A percentile compares a stretch with the other conserved stretches of the same genome.
phyloP scores from a whole-genome alignment of 35 echinoderm and acorn worm genomes.

The Chiridota heheva region DNA sequence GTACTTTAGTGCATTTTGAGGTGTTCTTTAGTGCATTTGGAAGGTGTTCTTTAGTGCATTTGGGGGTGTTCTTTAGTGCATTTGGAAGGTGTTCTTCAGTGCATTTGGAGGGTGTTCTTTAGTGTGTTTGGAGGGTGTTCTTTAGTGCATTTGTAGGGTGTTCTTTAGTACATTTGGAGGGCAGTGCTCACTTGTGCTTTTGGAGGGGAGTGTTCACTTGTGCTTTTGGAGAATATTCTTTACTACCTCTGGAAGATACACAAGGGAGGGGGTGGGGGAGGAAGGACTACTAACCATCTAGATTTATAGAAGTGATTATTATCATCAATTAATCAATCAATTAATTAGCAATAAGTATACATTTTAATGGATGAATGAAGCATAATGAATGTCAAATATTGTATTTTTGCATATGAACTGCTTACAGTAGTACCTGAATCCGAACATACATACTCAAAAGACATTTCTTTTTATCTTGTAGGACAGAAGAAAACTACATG shows the following conservation, averaged over 20 bases:
- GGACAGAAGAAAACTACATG: constrained; percentile 87
- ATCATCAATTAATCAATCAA: no score
- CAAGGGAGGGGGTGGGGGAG: no score
- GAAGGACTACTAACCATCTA: no score
- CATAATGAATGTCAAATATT: not conserved
- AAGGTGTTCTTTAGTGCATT: not conserved
- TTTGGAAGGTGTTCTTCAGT: not conserved
- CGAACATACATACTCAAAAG: not conserved
- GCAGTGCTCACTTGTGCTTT: no score
- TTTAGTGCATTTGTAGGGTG: not conserved
- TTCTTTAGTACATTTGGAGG: not conserved
- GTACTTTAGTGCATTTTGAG: constrained; percentile 80
- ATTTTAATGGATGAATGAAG: not conserved
- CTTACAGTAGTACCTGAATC: not conserved
- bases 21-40: not conserved
- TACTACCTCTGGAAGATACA: no score
- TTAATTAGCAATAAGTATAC: not conserved
- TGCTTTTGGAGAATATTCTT: no score
- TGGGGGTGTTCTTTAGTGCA: not conserved
- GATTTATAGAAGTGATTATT: no score
- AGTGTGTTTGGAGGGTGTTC: not conserved
- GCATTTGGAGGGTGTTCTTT: not conserved
- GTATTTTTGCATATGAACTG: not conserved
- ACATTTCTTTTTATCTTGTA: constrained; percentile 22
- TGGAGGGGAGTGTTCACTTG: no score